These are phyloP conservation scores for Yponomeuta cagnagella DNA, from an alignment of 2,888 invertebrate species.

Conservation along the genomic window DNA sequence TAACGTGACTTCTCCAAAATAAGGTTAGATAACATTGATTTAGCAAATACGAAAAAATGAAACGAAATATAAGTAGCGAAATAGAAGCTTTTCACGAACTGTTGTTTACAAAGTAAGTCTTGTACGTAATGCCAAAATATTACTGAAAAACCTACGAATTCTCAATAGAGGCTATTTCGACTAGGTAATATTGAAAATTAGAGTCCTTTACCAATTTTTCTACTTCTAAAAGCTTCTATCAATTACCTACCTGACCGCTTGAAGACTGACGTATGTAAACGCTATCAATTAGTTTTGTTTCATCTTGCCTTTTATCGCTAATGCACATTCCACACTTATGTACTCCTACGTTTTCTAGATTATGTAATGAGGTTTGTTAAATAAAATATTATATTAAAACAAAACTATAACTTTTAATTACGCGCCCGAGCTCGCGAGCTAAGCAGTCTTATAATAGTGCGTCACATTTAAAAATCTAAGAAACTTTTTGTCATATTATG, in stretches of 20 bases:
- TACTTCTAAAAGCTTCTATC: not conserved
- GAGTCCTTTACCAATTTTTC: not conserved
- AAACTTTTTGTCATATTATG: not conserved
- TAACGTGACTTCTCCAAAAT: no score
- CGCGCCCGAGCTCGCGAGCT: slow-evolving; percentile 37
- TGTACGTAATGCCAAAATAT: no score
- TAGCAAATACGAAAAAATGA: no score
- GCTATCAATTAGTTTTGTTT: not conserved
- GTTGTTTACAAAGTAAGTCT: no score
- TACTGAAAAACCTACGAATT: not conserved
- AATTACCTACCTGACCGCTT: not conserved
- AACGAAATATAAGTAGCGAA: no score
- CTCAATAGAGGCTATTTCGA: not conserved
- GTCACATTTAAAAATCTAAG: not conserved
- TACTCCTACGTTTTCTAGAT: slow-evolving; percentile 40
- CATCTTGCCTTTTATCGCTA: not conserved
- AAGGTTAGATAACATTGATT: no score
- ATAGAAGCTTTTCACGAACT: no score
- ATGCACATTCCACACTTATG: slow-evolving; percentile 46
- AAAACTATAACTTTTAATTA: slow-evolving; percentile 39
- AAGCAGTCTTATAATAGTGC: slow-evolving; percentile 38
- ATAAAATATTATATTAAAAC: slow-evolving; percentile 47
- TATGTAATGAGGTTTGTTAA: slow-evolving; percentile 54
- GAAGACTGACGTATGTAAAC: not conserved
- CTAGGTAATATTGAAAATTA: no score